Base-by-base conservation (phyloP, 2,113 vertebrate genomes). In the Setophaga petechia region DNA sequence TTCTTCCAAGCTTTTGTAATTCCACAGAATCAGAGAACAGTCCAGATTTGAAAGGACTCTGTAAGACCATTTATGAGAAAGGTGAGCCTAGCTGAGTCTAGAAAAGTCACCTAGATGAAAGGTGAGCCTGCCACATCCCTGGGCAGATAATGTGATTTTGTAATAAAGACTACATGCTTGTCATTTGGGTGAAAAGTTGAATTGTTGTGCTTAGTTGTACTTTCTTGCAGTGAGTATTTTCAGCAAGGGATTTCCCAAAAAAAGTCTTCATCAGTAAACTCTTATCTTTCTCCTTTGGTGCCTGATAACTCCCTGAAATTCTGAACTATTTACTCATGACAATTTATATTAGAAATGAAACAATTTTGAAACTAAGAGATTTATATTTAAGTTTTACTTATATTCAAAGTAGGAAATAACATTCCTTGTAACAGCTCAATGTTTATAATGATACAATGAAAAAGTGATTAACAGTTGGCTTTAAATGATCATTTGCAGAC, bases 381-480 rank as follows among this genome's bases (percentile, higher is more conserved):
- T 52, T 92, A 81, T 94, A 84, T 95, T 94, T 73, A 95, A 86
- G 67, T 81, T 97, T 98, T 97, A 97, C 97, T 97, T 95, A 65
- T 90, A 54, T 88, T 97, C 89, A 94, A 94, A 93, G 81, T 97
- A 96, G 89, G 97, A 97, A 97, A 96, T 91, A 79, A 71, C 72
- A 96, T 88, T 93, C 86, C 91, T 83, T 78, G 16, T 89, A 96
- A 95, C 85, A 97, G 90, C 85, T 96, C 44, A 47, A 52, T 84
- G 41, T 63, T 91, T 72, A 66, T 58, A 87, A 27, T 61, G 39
- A 89, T 94, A 96, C 93, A 95, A 59, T 85, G 72, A 83, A 94
- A 95, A 95, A 86, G 58, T 86, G 47, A 85, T 72, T 97, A 97
- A 97, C 91, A 97, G 58, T 86, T 94, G 79, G 78, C 75, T 96